Evolutionary conservation across 2,797 vertebrate genomes (phyloP).

Genomic region (Gymnoscopelus braueri): DNA sequence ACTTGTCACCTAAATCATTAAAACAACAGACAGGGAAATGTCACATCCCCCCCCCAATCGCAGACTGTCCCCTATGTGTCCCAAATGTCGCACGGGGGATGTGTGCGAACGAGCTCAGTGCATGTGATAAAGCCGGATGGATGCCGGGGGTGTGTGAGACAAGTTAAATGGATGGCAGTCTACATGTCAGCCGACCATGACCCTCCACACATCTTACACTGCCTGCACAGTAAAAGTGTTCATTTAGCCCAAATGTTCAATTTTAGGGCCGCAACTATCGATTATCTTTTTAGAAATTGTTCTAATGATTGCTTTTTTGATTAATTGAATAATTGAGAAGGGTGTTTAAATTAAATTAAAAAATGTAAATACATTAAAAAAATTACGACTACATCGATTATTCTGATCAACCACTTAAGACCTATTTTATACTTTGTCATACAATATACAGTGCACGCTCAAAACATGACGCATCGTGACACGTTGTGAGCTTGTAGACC

Average conservation of each 20-base stretch:
- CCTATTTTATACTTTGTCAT: no score
- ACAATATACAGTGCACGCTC: no score
- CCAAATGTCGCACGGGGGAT: slow-evolving; percentile 20
- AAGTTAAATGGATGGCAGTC: slow-evolving; percentile 47
- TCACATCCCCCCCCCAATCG: slow-evolving; percentile 38
- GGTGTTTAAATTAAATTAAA: no score
- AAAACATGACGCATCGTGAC: no score
- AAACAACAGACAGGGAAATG: slow-evolving; percentile 65
- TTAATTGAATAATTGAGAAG: no score
- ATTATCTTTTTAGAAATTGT: no score
- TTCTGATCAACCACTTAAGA: no score
- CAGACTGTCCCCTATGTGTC: slow-evolving; percentile 33
- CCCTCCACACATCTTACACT: slow-evolving; percentile 25
- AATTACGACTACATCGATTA: no score
- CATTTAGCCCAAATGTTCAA: neutral
- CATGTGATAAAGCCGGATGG: slow-evolving; percentile 45
- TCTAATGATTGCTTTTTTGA: no score
- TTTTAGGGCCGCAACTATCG: neutral
- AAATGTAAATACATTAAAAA: no score
- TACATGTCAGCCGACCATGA: slow-evolving; percentile 38
- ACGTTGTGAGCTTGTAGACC: no score
- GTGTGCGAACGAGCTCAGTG: slow-evolving; percentile 29
- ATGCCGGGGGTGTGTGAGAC: slow-evolving; percentile 46
- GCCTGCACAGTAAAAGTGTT: neutral
- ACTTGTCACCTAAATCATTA: slow-evolving; percentile 56